A percentile compares a stretch with the other conserved stretches of the same genome.
Conservation (phyloP, 2,797 vertebrate genomes). For the Eupleurogrammus muticus region DNA sequence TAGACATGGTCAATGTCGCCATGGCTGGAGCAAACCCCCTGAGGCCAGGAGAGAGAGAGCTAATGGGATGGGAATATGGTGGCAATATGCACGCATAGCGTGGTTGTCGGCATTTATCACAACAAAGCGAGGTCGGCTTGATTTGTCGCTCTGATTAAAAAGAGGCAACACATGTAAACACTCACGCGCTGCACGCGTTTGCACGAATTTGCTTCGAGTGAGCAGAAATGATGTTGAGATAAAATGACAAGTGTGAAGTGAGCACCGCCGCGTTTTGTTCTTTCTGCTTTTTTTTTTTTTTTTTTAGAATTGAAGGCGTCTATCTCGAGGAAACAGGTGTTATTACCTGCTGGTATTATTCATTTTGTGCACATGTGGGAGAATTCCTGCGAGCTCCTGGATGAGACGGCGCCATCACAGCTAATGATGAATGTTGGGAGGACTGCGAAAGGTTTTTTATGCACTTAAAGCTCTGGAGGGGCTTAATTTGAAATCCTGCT, state of each 20-base stretch:
- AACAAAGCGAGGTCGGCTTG: neutral
- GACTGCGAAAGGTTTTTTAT: slow-evolving; percentile 63
- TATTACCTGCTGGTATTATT: slow-evolving; percentile 51
- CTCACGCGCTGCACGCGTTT: neutral
- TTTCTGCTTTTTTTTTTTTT: slow-evolving; percentile 28
- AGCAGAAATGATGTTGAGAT: slow-evolving; percentile 14
- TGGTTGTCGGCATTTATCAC: slow-evolving; percentile 33
- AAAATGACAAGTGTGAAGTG: slow-evolving; percentile 47
- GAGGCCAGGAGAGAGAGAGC: slow-evolving; percentile 59
- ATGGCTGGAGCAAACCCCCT: slow-evolving; percentile 75
- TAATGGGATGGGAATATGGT: slow-evolving; percentile 63
- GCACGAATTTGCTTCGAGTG: neutral
- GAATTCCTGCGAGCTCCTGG: slow-evolving; percentile 42
- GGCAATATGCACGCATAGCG: slow-evolving; percentile 50
- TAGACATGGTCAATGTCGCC: slow-evolving; percentile 87
- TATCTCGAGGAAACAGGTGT: slow-evolving; percentile 67
- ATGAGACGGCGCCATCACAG: slow-evolving; percentile 40
- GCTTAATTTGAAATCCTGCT: slow-evolving; percentile 62
- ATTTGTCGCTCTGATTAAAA: slow-evolving; percentile 55
- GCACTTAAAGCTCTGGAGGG: slow-evolving; percentile 61
- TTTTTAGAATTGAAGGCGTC: slow-evolving; percentile 22
- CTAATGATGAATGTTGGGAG: slow-evolving; percentile 66
- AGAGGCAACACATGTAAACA: slow-evolving; percentile 2
- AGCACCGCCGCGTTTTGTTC: slow-evolving; percentile 28
- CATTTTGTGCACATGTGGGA: slow-evolving; percentile 26